Base-by-base conservation (phyloP, 2,797 vertebrate species). In the Clamator glandarius region DNA sequence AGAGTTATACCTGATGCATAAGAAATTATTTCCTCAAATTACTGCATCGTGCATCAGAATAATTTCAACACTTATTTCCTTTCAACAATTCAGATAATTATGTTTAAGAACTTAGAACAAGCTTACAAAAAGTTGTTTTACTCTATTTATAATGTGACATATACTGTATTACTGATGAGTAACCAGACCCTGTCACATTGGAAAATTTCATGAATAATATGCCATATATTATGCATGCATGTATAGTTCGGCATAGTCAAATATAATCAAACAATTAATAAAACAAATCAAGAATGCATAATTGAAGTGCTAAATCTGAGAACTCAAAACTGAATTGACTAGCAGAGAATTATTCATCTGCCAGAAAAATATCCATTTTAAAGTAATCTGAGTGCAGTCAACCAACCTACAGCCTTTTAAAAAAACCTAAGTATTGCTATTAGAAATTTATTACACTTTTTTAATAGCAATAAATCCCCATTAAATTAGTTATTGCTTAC, bases 251-350 rank as follows among this genome's bases (percentile, higher is more conserved):
- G 64, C 68, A 93, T 57, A 64, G 11, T 90, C 90, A 94, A 95
- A 95, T 94, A 92, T 83, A 95, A 88, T 83, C 91, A 96, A 96
- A 97, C 74, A 95, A 94, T 96, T 96, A 96, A 92, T 79, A 81
- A 95, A 90, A 59, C 63, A 96, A 96, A 96, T 2, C 70, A 94
- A 94, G 90, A 96, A 93, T 89, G 39, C 78, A 93, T 92, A 96
- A 96, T 44, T 81, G 91, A 92, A 83, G 61, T 51, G 74, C 57
- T 92, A 87, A 91, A 94, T 89, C 52, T 66, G 75, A 94, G 58
- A 87, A 82, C 54, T 89, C 42, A 83, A 73, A 96, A 87, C 5
- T 78, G 41, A 82, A 93, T 61, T 91, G 79, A 96, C 81, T 66
- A 94, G 82, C 48, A 93, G 68, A 82, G 89, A 95, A 95, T 90